phyloP scores from a whole-genome alignment of 2,888 invertebrate genomes.

The Molorchus minor region DNA sequence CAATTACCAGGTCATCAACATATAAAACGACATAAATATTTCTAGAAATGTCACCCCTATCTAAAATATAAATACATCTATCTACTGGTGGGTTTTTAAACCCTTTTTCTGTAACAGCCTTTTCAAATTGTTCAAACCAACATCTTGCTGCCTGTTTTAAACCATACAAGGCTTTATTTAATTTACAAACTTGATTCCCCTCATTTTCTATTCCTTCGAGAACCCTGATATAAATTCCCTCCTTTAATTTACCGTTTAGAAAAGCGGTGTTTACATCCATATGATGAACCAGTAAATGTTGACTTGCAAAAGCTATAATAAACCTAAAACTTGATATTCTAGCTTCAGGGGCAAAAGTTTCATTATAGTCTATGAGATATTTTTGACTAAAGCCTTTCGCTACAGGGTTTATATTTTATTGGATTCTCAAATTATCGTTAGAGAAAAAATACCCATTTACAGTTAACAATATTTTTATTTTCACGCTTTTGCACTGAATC shows the following conservation, averaged over 20 bases:
- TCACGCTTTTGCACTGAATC: too few relatives aligned
- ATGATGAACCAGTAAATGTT: too few relatives aligned
- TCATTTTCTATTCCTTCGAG: neutral
- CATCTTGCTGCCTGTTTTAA: neutral
- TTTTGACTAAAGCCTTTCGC: too few relatives aligned
- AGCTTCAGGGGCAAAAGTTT: too few relatives aligned
- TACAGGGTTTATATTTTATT: too few relatives aligned
- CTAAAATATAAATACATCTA: neutral
- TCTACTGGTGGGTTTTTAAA: conserved; percentile 1
- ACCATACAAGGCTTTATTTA: conserved; percentile 6
- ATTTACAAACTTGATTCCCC: neutral
- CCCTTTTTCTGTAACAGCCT: neutral
- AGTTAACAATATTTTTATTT: too few relatives aligned
- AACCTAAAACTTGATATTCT: too few relatives aligned
- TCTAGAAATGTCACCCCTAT: neutral
- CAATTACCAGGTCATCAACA: conserved; percentile 5
- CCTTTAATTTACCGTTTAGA: neutral
- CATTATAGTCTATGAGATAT: too few relatives aligned
- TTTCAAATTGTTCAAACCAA: conserved; percentile 7
- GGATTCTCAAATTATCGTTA: too few relatives aligned
- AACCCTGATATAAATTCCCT: neutral
- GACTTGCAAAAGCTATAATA: too few relatives aligned
- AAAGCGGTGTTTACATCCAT: neutral
- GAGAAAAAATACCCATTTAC: too few relatives aligned
- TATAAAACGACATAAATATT: conserved; percentile 3